These are phyloP conservation scores for Sebastes itinus DNA, from an alignment of 2,797 vertebrate species.

Conservation along the genomic window DNA sequence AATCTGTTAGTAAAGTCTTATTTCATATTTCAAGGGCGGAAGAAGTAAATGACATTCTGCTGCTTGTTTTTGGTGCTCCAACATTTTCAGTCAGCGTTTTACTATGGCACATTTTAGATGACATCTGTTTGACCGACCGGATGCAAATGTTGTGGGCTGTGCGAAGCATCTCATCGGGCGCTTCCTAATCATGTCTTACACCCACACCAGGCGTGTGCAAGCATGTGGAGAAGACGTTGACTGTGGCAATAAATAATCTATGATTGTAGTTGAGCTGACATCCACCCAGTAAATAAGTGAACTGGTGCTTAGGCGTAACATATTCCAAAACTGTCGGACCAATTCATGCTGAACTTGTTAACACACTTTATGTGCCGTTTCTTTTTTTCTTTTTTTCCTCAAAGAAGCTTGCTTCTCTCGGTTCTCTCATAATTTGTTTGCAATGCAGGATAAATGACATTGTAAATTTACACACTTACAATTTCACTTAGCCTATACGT, in stretches of 20 bases:
- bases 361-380: background rate
- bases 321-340: background rate
- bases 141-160: slow-evolving; percentile 27
- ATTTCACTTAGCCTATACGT: background rate
- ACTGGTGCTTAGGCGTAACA: background rate
- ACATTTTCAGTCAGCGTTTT: slow-evolving; percentile 2
- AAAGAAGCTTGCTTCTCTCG: background rate
- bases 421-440: background rate
- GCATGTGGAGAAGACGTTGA: slow-evolving; percentile 23
- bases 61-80: background rate
- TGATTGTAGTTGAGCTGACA: slow-evolving; percentile 4
- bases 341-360: slow-evolving; percentile 1
- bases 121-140: background rate
- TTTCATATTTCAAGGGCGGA: background rate
- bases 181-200: slow-evolving; percentile 9
- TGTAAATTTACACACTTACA: background rate
- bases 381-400: background rate
- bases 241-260: slow-evolving; percentile 31
- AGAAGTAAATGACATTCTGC: background rate
- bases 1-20: background rate
- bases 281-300: background rate
- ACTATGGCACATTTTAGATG: slow-evolving; percentile 11
- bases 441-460: background rate
- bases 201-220: background rate
- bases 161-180: slow-evolving; percentile 14